Percentiles rank a stretch among this genome's conserved stretches.
Evolutionary conservation across 2,888 invertebrate species (phyloP).

Genomic region (Ophioninae sp.): DNA sequence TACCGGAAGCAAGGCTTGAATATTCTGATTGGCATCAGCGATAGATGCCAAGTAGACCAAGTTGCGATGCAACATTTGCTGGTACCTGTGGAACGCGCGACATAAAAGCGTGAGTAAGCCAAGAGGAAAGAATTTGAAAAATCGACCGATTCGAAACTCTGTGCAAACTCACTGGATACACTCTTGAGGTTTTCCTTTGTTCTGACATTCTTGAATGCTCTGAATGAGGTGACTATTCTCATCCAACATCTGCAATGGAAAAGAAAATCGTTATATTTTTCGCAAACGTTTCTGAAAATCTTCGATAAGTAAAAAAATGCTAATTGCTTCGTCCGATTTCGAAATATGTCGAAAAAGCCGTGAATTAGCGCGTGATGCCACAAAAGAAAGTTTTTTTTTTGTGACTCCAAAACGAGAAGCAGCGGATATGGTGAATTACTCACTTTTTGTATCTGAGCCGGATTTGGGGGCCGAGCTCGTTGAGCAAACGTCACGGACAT

Average conservation of each 20-base stretch:
- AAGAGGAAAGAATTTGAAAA: too few relatives aligned
- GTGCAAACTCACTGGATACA: constrained; percentile 88
- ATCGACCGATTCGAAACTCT: background rate
- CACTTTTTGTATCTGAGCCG: constrained; percentile 92
- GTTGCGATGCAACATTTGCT: constrained; percentile 96
- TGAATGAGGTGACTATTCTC: constrained; percentile 98
- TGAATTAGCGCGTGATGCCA: background rate
- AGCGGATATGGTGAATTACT: constrained; percentile 2
- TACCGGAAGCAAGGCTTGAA: constrained; percentile 94
- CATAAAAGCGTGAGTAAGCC: background rate
- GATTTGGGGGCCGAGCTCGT: constrained; percentile 89
- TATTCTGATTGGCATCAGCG: constrained; percentile 97
- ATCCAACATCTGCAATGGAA: constrained; percentile 89
- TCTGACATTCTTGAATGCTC: constrained; percentile 98
- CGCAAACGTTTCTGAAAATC: background rate
- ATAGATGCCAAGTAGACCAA: constrained; percentile 97
- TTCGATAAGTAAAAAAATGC: background rate
- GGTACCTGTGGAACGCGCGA: constrained; percentile 83
- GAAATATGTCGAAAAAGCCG: background rate
- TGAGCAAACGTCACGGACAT: constrained; percentile 90
- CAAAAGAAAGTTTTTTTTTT: constrained; percentile 35
- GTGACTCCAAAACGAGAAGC: constrained; percentile 28
- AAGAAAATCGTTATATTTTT: background rate
- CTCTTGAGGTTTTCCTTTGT: constrained; percentile 96
- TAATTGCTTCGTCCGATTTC: background rate